These are phyloP conservation scores for Anthophora plumipes DNA, from an alignment of 2,888 invertebrate species.

Conservation along the genomic window DNA sequence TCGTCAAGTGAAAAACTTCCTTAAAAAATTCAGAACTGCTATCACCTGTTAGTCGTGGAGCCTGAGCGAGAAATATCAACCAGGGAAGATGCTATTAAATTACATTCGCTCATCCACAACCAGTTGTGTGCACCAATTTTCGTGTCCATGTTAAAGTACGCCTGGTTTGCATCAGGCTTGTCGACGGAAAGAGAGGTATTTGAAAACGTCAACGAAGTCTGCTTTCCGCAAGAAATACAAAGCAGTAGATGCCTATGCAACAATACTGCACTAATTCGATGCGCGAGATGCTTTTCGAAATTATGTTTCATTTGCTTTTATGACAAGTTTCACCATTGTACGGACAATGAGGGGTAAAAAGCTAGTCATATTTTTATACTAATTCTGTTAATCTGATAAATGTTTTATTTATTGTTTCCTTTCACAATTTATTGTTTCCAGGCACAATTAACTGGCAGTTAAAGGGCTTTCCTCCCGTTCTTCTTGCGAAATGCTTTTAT, in stretches of 20 bases:
- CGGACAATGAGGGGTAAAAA: too few species aligned
- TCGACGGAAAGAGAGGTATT: conserved; percentile 47
- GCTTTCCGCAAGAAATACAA: conserved; percentile 46
- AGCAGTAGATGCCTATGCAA: conserved; percentile 45
- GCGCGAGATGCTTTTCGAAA: conserved; percentile 38
- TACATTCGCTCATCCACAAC: conserved; percentile 64
- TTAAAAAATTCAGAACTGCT: conserved; percentile 55
- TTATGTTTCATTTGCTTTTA: conserved; percentile 56
- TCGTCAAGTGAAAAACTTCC: conserved; percentile 30
- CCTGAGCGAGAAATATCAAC: conserved; percentile 53
- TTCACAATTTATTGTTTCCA: too few species aligned
- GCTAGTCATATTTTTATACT: too few species aligned
- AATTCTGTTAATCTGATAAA: too few species aligned
- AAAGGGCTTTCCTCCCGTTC: too few species aligned
- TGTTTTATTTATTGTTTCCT: too few species aligned
- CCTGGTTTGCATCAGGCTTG: conserved; percentile 61
- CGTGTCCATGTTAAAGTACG: conserved; percentile 54
- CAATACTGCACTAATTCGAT: conserved; percentile 42
- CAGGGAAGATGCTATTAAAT: conserved; percentile 65
- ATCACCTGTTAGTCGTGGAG: conserved; percentile 51
- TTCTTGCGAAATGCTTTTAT: too few species aligned
- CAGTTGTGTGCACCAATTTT: conserved; percentile 61
- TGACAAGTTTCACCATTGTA: conserved; percentile 47
- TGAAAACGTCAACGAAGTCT: conserved; percentile 57
- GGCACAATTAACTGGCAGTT: too few species aligned